Base-by-base conservation (phyloP, 2,888 invertebrate species). In the Alloscopus bannaensis region DNA sequence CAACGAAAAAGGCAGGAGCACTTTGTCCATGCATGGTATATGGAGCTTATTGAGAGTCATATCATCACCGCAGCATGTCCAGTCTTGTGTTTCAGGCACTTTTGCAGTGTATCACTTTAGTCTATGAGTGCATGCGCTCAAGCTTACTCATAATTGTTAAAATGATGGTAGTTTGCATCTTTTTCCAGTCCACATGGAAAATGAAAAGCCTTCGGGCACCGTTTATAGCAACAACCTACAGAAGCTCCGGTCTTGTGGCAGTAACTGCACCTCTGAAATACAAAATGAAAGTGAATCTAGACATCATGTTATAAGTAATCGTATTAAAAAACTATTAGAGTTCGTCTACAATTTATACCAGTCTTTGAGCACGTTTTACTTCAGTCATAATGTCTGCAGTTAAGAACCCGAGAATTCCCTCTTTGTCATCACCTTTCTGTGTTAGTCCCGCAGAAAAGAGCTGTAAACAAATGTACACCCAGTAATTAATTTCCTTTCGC, bases 321-420 rank as follows among this genome's bases (percentile, higher is more conserved):
- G 24, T 3, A 47, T 3, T 47, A 18, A n/a, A 47, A n/a, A 47
- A 11, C 8, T 16, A n/a, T 18, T 6, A 4, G 11, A 26, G 28
- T 6, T 1, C 16, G 28, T 20, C n/a, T n/a, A n/a, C 0, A 59
- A 57, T 3, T n/a, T 22, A 55, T 69, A 77, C 76, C 40, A 94
- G 89, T 86, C 89, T 89, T 62, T 89, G 90, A 52, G 92, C 92
- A 81, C 95, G 90, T n/a, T 88, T 88, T 0, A 92, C 86, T 88
- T 95, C 95, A 26, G 89, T 89, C 13, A 89, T 83, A 22, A 96
- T 95, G 87, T 96, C 95, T 0, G 87, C 86, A 0, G 90, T 88
- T 36, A 93, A 87, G 87, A 96, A 96, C 0, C 95, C 94, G 81
- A 93, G 89, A 28, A 95, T 91, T 0, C 94, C 94, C 70, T 93